These are phyloP conservation scores for Drosophila novamexicana DNA, from an alignment of 1,140 invertebrate genomes.

Conservation along the genomic window DNA sequence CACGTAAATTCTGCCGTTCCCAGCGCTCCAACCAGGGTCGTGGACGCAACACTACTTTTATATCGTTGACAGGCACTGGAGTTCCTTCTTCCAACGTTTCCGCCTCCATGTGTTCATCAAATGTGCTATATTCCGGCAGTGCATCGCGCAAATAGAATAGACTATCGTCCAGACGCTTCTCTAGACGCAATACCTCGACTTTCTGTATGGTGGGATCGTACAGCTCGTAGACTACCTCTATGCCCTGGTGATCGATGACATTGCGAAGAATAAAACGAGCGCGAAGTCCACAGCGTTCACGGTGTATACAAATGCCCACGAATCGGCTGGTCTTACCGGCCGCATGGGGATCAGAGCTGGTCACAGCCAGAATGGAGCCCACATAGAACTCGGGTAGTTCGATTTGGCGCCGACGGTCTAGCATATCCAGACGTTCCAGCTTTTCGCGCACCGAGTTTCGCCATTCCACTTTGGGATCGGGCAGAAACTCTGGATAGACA, in stretches of 20 bases:
- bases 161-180: slow-evolving; percentile 96
- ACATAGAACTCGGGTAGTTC: slow-evolving; percentile 99
- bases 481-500: slow-evolving; percentile 97
- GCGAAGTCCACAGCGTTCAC: slow-evolving; percentile 91
- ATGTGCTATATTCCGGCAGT: slow-evolving; percentile 96
- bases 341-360: slow-evolving; percentile 94
- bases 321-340: slow-evolving; percentile 94
- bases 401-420: slow-evolving; percentile 89
- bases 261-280: slow-evolving; percentile 96
- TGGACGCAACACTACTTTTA: slow-evolving; percentile 94
- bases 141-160: slow-evolving; percentile 97
- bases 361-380: slow-evolving; percentile 96
- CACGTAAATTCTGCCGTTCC: slow-evolving; percentile 92
- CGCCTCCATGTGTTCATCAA: slow-evolving; percentile 96
- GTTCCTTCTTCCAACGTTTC: slow-evolving; percentile 91
- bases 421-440: slow-evolving; percentile 96
- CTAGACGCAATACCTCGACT: slow-evolving; percentile 95
- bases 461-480: slow-evolving; percentile 91
- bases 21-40: slow-evolving; percentile 94
- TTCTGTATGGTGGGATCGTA: slow-evolving; percentile 97
- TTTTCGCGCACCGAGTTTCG: slow-evolving; percentile 94
- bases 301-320: slow-evolving; percentile 97
- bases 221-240: slow-evolving; percentile 92
- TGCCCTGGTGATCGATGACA: slow-evolving; percentile 94
- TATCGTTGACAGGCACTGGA: slow-evolving; percentile 93